Percentiles rank a stretch among this genome's conserved stretches.
Evolutionary conservation across 2,113 vertebrate genomes (phyloP).

Genomic region (Lepisosteus osseus): DNA sequence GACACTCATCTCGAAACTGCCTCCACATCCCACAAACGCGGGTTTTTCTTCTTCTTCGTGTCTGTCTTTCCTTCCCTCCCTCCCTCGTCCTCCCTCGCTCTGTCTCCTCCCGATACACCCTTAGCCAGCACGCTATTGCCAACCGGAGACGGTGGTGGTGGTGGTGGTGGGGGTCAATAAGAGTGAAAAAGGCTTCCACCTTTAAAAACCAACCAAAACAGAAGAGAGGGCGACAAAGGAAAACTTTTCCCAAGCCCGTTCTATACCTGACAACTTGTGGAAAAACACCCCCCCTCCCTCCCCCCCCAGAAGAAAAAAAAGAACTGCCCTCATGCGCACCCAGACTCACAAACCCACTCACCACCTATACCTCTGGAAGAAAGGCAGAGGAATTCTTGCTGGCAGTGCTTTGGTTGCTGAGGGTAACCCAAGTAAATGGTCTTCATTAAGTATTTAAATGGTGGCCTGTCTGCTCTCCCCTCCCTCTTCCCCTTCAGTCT

Average conservation of each 20-base stretch:
- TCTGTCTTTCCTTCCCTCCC: neutral
- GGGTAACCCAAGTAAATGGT: constrained; percentile 43
- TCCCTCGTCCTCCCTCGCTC: neutral
- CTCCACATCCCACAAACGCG: neutral
- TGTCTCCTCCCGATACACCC: neutral
- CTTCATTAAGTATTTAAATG: constrained; percentile 49
- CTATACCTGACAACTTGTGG: too few relatives aligned
- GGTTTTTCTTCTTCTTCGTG: too few relatives aligned
- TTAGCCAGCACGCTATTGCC: too few relatives aligned
- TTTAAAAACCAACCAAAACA: too few relatives aligned
- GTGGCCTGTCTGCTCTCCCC: constrained; percentile 21
- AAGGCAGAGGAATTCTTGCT: constrained; percentile 44
- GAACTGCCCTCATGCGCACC: constrained; percentile 8
- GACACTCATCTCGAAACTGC: constrained; percentile 26
- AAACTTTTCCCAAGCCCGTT: too few relatives aligned
- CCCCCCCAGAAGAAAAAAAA: too few relatives aligned
- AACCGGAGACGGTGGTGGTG: too few relatives aligned
- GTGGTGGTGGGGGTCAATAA: too few relatives aligned
- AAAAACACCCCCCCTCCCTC: too few relatives aligned
- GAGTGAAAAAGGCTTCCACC: too few relatives aligned
- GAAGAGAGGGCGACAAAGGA: too few relatives aligned
- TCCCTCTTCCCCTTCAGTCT: constrained; percentile 14
- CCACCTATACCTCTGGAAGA: constrained; percentile 3
- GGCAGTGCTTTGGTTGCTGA: constrained; percentile 37
- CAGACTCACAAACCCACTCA: constrained; percentile 1